Evolutionary conservation across 2,797 vertebrate genomes (phyloP), one percentile per base, ranked within the genome.

Genomic region (Fistularia tabacaria): DNA sequence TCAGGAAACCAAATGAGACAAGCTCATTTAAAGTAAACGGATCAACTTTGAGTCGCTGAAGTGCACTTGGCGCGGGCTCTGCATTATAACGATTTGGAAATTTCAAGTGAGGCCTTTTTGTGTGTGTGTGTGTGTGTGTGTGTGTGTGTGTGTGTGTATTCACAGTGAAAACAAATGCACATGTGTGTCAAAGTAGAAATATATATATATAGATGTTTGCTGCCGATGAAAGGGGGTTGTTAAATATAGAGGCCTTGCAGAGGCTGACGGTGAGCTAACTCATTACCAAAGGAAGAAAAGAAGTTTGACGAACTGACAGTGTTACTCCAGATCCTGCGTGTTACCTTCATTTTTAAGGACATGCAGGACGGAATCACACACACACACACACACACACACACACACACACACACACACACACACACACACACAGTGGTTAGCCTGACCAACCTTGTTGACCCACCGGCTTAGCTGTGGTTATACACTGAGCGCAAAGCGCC

Each of bases 11-110:
- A 83, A 82, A 80, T 85, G 85, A 87, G 86, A 87, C 88, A 84
- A 87, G 85, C 85, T 88, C 83, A 86, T 89, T 89, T 89, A 87
- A 80, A 73, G 86, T 88, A 87, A 88, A 88, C 80, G 88, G 80
- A 88, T 89, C 85, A 87, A 81, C 79, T 75, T 78, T 69, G 84
- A 88, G 83, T 76, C 48, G 59, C 68, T 87, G 82, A 87, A 88
- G 80, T 88, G 78, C 74, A 81, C 76, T 88, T 88, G 87, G 88
- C 88, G 73, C 62, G 41, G 66, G 47, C 62, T 3, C 41, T 36
- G 69, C 75, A 71, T 85, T 85, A 81, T 64, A 84, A 83, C 47
- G 54, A 85, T 87, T 82, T 86, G 85, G 85, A 88, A 83, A 87
- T 84, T 86, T 82, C 60, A 81, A 83, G 58, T 64, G 64, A 81